These are phyloP conservation scores for Nematolebias whitei DNA, from an alignment of 2,113 vertebrate species.

Conservation along the genomic window DNA sequence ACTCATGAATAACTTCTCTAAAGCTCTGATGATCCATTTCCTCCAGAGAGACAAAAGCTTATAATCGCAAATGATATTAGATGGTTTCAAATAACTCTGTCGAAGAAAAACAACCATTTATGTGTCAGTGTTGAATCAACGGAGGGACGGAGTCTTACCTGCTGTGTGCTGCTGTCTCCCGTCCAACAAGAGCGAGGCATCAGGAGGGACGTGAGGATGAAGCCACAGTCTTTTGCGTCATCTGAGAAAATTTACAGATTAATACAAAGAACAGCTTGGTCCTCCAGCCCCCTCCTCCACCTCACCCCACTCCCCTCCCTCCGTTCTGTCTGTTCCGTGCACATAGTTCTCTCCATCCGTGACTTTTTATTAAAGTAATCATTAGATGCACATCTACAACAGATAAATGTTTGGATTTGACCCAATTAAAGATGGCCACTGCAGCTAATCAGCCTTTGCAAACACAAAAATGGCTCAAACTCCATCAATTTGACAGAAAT, in stretches of 20 bases:
- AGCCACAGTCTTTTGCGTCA: slow-evolving; percentile 77
- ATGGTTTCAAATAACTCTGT: background rate
- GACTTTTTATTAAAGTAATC: background rate
- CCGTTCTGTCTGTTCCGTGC: slow-evolving; percentile 2
- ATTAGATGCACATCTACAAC: too few relatives aligned
- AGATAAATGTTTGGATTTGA: too few relatives aligned
- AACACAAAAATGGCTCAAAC: too few relatives aligned
- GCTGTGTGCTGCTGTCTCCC: slow-evolving; percentile 64
- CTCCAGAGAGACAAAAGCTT: background rate
- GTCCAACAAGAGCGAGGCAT: slow-evolving; percentile 67
- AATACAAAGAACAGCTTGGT: slow-evolving; percentile 74
- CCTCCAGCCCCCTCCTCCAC: slow-evolving; percentile 42
- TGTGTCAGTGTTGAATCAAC: background rate
- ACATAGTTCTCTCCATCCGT: slow-evolving; percentile 4
- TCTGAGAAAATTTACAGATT: slow-evolving; percentile 82
- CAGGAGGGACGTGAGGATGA: slow-evolving; percentile 53
- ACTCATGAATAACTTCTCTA: background rate
- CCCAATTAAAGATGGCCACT: too few relatives aligned
- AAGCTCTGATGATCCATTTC: background rate
- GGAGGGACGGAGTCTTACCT: slow-evolving; percentile 61
- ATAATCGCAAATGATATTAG: background rate
- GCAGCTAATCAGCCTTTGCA: too few relatives aligned
- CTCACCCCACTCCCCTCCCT: slow-evolving; percentile 25
- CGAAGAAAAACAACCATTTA: background rate
- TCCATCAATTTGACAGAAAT: too few relatives aligned